Evolutionary conservation across 2,888 invertebrate species (phyloP).

Genomic region (Deladenus siricidicola): DNA sequence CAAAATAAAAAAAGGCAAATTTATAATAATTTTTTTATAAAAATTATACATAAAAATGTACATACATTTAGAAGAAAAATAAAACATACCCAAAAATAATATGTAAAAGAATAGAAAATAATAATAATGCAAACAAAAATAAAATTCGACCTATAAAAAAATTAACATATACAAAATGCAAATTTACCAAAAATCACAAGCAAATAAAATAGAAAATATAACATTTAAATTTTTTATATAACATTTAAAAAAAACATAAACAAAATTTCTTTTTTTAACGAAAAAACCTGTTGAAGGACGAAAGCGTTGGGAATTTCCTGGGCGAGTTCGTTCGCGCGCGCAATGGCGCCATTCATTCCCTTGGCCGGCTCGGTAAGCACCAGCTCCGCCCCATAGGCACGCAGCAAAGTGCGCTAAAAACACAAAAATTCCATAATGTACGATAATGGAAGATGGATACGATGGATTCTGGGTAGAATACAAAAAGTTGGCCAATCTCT

Average conservation of each 20-base stretch:
- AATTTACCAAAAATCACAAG: too few species aligned
- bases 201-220: too few species aligned
- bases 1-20: too few species aligned
- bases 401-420: conserved; percentile 44
- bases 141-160: too few species aligned
- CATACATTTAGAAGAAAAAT: too few species aligned
- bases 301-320: conserved; percentile 40
- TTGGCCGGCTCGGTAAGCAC: conserved; percentile 45
- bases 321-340: conserved; percentile 41
- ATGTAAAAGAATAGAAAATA: not conserved
- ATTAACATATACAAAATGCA: too few species aligned
- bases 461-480: not conserved
- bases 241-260: too few species aligned
- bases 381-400: conserved; percentile 51
- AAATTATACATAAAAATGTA: too few species aligned
- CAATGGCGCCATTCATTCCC: conserved; percentile 49
- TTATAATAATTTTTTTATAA: too few species aligned
- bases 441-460: not conserved
- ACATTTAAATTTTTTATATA: too few species aligned
- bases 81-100: too few species aligned
- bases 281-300: conserved; percentile 42
- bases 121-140: too few species aligned
- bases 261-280: not conserved
- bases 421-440: not conserved
- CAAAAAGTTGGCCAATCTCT: not conserved